A percentile compares a stretch with the other conserved stretches of the same genome.
Evolutionary conservation across 2,797 vertebrate genomes (phyloP).

Genomic region (Danionella dracula): DNA sequence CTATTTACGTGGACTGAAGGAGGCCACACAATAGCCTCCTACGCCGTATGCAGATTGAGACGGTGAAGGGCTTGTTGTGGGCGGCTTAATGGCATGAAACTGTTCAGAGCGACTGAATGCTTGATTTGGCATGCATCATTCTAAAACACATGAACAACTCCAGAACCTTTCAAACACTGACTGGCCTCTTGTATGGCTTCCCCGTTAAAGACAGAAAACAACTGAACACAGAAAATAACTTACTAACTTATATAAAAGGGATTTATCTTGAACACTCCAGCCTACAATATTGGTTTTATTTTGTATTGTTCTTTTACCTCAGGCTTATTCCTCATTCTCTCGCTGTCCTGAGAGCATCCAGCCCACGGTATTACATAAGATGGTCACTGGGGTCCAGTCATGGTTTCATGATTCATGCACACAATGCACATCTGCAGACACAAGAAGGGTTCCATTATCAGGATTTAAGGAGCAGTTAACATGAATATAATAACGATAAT

Average conservation of each 20-base stretch:
- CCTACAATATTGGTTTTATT: conserved; percentile 1
- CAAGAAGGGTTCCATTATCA: background rate
- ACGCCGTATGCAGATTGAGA: conserved; percentile 63
- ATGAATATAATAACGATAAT: background rate
- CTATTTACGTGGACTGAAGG: conserved; percentile 47
- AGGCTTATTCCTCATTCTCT: background rate
- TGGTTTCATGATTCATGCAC: conserved; percentile 29
- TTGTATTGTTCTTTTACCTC: background rate
- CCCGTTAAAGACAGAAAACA: too few relatives aligned
- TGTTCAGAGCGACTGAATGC: conserved; percentile 27
- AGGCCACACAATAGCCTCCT: conserved; percentile 68
- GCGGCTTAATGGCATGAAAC: conserved; percentile 59
- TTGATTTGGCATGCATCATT: background rate
- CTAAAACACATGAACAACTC: background rate
- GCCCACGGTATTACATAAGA: conserved; percentile 39
- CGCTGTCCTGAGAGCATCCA: background rate
- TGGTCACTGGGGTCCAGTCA: conserved; percentile 26
- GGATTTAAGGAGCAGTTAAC: background rate
- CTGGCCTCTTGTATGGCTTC: too few relatives aligned
- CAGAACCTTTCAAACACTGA: too few relatives aligned
- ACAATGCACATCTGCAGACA: background rate
- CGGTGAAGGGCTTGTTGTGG: conserved; percentile 57
- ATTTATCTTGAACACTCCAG: background rate
- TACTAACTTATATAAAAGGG: too few relatives aligned
- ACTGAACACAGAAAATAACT: too few relatives aligned